Percentiles rank a stretch among this genome's conserved stretches.
Conservation (phyloP, 2,113 vertebrate species). For the Aspiorhynchus laticeps region DNA sequence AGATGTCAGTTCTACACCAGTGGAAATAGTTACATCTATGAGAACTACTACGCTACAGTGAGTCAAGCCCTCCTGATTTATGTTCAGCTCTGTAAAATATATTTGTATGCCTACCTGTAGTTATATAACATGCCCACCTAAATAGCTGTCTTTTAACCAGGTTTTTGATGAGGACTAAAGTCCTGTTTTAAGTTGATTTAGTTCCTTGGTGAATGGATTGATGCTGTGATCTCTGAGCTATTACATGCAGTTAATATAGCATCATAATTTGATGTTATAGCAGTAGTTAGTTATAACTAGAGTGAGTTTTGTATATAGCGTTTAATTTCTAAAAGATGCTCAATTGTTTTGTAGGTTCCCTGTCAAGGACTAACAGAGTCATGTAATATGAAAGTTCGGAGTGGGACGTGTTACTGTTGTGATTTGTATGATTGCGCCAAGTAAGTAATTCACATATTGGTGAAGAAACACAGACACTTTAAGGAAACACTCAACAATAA, state of each 20-base stretch:
- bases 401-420: conserved; percentile 78
- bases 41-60: conserved; percentile 72
- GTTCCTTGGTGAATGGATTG: background rate
- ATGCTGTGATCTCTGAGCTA: background rate
- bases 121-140: background rate
- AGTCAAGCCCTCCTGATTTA: conserved; percentile 39
- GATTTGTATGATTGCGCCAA: conserved; percentile 77
- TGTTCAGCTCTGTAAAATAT: background rate
- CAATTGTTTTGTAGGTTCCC: conserved; percentile 62
- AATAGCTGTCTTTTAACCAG: background rate
- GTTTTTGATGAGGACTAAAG: background rate
- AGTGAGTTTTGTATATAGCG: background rate
- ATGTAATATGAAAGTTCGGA: conserved; percentile 69
- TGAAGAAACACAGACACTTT: background rate
- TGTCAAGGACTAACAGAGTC: conserved; percentile 70
- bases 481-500: background rate
- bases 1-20: conserved; percentile 76
- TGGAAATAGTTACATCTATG: conserved; percentile 71
- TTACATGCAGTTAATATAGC: background rate
- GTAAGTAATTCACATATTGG: conserved; percentile 61
- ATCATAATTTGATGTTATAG: background rate
- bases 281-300: background rate
- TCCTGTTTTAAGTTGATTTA: background rate
- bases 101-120: background rate
- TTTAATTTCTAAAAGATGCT: background rate